Percentiles rank a stretch among this genome's conserved stretches.
Conservation (phyloP, 2,797 vertebrate genomes). For the Cuniculus paca region DNA sequence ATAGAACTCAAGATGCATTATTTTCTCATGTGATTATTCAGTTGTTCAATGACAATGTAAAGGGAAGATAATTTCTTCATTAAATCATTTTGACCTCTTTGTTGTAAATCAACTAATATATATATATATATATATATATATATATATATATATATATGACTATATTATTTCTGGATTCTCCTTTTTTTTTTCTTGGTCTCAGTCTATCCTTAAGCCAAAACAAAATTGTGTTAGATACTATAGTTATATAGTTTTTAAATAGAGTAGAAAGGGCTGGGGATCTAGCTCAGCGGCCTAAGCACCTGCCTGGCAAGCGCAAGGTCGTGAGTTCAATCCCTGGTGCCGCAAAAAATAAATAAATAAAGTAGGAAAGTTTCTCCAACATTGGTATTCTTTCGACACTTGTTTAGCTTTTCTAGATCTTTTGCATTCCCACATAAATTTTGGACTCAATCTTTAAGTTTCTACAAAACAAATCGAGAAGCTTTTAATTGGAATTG, state of each 20-base stretch:
- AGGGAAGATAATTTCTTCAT: constrained; percentile 16
- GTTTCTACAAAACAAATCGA: not conserved
- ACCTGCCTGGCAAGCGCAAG: too few species aligned
- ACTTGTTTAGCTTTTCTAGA: not conserved
- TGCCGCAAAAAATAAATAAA: too few species aligned
- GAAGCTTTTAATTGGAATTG: not conserved
- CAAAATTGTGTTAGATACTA: not conserved
- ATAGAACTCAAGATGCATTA: not conserved
- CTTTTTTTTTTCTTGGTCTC: not conserved
- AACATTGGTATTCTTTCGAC: not conserved
- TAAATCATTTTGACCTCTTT: not conserved
- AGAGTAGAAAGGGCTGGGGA: too few species aligned
- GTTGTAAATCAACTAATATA: not conserved
- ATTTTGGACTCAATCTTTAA: constrained; percentile 10
- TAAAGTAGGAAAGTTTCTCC: not conserved
- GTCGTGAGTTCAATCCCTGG: too few species aligned
- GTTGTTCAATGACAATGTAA: not conserved
- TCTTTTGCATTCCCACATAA: constrained; percentile 6
- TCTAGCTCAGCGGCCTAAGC: too few species aligned
- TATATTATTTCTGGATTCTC: not conserved
- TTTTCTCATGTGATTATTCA: not conserved
- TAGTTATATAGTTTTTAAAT: constrained; percentile 24
- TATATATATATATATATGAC: not conserved
- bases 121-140: not conserved
- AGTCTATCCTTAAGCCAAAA: not conserved